A percentile compares a stretch with the other conserved stretches of the same genome.
These are phyloP conservation scores for Prionace glauca DNA, from an alignment of 2,797 vertebrate genomes.

Conservation along the genomic window DNA sequence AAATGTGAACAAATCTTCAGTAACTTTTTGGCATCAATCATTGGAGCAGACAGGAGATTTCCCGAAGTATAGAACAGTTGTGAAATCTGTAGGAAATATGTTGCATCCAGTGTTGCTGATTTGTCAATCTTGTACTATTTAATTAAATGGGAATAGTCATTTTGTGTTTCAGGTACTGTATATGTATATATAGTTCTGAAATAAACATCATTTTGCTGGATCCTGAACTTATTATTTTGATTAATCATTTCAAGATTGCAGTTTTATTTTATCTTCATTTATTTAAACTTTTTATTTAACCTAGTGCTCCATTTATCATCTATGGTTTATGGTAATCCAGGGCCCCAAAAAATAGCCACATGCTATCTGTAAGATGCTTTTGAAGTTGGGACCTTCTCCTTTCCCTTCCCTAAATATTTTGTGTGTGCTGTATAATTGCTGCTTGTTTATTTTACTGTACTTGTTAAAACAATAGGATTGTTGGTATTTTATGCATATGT, in stretches of 20 bases:
- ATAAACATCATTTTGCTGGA: slow-evolving; percentile 16
- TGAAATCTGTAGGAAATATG: slow-evolving; percentile 5
- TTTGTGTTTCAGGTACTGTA: slow-evolving; percentile 21
- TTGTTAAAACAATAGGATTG: neutral
- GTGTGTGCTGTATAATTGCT: neutral
- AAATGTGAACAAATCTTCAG: neutral
- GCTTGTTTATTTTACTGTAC: neutral
- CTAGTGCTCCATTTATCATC: neutral
- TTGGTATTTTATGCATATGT: neutral
- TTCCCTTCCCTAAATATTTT: neutral
- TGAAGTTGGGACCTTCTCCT: neutral
- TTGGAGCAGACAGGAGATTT: neutral
- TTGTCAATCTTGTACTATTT: slow-evolving; percentile 7
- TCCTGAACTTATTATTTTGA: neutral
- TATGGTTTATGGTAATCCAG: neutral
- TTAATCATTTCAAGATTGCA: neutral
- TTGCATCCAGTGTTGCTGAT: neutral
- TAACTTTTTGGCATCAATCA: neutral
- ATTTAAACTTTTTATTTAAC: neutral
- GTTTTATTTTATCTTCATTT: neutral
- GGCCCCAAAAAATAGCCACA: neutral
- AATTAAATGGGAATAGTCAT: neutral
- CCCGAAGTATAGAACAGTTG: neutral
- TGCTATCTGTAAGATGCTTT: neutral
- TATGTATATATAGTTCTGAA: slow-evolving; percentile 31